phyloP scores from a whole-genome alignment of 2,797 vertebrate species.

The Myotis findleyi region DNA sequence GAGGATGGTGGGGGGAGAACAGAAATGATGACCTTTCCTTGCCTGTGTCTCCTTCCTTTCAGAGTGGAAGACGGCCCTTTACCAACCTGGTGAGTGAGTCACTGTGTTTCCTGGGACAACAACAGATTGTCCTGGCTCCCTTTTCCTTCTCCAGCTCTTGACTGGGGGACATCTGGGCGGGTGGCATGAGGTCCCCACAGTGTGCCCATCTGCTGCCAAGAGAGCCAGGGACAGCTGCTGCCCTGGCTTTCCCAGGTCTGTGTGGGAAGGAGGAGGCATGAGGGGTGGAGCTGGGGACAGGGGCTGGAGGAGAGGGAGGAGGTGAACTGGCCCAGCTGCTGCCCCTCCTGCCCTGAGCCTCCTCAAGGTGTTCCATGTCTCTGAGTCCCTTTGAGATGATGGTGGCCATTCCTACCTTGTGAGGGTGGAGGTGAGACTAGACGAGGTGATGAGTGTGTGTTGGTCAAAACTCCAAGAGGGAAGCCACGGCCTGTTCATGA shows the following conservation, averaged over 20 bases:
- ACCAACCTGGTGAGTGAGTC: not conserved
- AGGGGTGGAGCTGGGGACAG: fast-evolving
- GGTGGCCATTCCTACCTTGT: not conserved
- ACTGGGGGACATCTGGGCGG: not conserved
- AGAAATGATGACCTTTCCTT: no score
- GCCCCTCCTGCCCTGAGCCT: not conserved
- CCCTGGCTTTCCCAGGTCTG: not conserved
- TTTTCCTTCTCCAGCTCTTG: not conserved
- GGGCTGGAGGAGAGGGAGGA: not conserved
- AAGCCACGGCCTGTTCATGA: not conserved
- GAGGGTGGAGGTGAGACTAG: not conserved
- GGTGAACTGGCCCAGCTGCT: not conserved
- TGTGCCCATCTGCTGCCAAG: not conserved
- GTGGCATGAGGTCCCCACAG: not conserved
- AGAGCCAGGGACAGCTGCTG: not conserved
- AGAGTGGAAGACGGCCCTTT: not conserved
- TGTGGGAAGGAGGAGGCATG: not conserved
- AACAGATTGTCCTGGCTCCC: no score
- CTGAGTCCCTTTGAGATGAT: not conserved
- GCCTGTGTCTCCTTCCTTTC: no score
- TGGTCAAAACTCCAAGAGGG: not conserved
- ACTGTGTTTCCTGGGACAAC: not conserved
- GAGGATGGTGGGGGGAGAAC: no score
- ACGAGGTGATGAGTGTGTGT: not conserved
- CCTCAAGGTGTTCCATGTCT: not conserved